Percentiles rank a stretch among this genome's conserved stretches.
phyloP scores from a whole-genome alignment of 1,140 invertebrate genomes.

The Apis florea region DNA sequence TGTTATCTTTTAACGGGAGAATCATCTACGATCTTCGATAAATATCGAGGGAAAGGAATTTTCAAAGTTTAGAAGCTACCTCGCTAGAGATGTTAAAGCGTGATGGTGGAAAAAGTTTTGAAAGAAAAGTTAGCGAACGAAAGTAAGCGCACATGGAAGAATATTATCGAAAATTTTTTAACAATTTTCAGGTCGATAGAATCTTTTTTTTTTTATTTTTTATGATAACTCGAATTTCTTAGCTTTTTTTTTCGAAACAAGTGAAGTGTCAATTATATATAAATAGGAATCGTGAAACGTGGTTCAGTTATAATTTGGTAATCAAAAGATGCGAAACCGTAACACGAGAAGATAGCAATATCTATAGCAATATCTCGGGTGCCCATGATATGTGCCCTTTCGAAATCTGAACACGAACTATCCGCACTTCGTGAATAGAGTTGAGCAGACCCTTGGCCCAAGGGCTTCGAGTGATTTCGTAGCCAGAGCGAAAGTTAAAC shows the following conservation, averaged over 20 bases:
- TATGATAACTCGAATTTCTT: too few species aligned
- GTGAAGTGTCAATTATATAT: background rate
- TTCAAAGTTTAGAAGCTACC: background rate
- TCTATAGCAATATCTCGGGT: too few species aligned
- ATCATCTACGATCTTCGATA: background rate
- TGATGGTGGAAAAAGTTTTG: slow-evolving; percentile 9
- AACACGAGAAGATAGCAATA: background rate
- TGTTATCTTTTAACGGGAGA: background rate
- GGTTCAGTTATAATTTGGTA: slow-evolving; percentile 11
- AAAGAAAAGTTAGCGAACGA: slow-evolving; percentile 18
- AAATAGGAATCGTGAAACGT: background rate
- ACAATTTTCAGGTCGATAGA: background rate
- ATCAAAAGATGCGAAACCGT: background rate
- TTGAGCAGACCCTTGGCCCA: slow-evolving; percentile 29
- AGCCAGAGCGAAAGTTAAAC: slow-evolving; percentile 48
- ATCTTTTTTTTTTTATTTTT: background rate
- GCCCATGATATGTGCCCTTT: slow-evolving; percentile 4
- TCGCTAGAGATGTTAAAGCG: background rate
- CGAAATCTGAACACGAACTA: slow-evolving; percentile 36
- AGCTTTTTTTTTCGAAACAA: too few species aligned
- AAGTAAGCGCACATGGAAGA: slow-evolving; percentile 11
- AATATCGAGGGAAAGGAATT: background rate
- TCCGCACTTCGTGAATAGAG: slow-evolving; percentile 11
- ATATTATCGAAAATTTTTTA: background rate
- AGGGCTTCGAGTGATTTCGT: slow-evolving; percentile 47